Base-by-base conservation (phyloP, 2,888 invertebrate species). In the Drosophila prolongata region DNA sequence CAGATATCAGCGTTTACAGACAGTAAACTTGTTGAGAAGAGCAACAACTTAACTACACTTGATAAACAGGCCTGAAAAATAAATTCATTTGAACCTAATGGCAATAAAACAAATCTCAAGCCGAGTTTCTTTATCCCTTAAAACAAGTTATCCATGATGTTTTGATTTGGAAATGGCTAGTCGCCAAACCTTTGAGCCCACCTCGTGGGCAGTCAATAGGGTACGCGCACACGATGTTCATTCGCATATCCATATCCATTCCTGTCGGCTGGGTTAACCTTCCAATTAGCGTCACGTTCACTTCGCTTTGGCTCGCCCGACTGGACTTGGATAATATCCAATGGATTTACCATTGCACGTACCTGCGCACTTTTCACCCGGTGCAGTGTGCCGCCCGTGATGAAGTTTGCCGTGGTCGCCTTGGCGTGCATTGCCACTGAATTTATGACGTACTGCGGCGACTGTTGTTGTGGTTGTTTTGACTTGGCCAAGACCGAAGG, bases 381-480 rank as follows among this genome's bases (percentile, higher is more conserved):
- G 50, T 87, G 88, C 47, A 87, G 76, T 16, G 79, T 80, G 60
- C 83, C 86, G 68, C 87, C 87, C 11, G 86, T 70, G 72, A 82
- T 76, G 79, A 78, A 57, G 38, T 83, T 80, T 52, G 86, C 88
- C 30, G 81, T 80, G 61, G 86, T 87, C 50, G 86, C 76, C 75
- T 86, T 86, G 52, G 79, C 83, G 19, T 86, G 86, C 86, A 86
- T 79, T 49, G 85, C 70, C 54, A 76, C 71, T 76, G 85, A 87
- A 83, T 86, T 87, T 79, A 87, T 86, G 83, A 87, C 83, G 87
- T 87, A 87, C 76, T 87, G 88, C 67, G 80, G 70, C 72, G 80
- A 75, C 57, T 50, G 56, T 6, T 44, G 60, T 11, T 43, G 43
- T 11, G 43, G 43, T 43, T 43, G 19, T 13, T 24, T 43, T 9